Conservation (phyloP, 23 tunicate species). For the Clavelina lepadiformis region DNA sequence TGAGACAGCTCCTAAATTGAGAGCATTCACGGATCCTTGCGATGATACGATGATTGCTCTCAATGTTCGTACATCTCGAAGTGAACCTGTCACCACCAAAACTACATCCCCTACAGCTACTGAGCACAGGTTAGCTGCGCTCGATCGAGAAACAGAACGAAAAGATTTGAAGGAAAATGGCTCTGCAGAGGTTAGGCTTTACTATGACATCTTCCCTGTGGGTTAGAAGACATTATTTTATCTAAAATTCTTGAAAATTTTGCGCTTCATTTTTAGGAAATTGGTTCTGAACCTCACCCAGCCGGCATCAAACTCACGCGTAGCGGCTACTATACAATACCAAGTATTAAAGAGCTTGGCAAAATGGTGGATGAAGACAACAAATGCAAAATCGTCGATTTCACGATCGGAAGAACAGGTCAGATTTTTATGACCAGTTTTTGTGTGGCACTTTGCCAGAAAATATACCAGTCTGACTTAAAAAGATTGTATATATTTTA, state of each 20-base stretch:
- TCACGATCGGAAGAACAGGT: conserved; percentile 81
- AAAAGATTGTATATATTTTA: no score
- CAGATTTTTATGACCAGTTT: not conserved
- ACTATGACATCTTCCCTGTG: no score
- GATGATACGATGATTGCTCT: conserved; percentile 62
- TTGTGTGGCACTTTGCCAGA: not conserved
- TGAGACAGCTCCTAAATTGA: no score
- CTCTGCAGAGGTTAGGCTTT: no score
- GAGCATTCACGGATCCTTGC: no score
- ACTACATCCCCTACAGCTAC: conserved; percentile 12
- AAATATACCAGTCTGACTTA: no score
- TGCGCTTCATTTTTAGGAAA: no score
- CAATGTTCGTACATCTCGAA: conserved; percentile 21
- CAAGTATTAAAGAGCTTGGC: conserved; percentile 50
- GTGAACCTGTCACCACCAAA: not conserved
- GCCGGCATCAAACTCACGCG: conserved; percentile 65
- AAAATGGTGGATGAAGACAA: conserved; percentile 32
- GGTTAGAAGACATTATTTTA: no score
- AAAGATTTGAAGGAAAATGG: no score
- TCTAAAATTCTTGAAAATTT: no score
- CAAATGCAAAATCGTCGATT: conserved; percentile 57
- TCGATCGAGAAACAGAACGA: not conserved
- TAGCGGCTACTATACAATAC: conserved; percentile 83
- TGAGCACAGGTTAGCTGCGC: conserved; percentile 4
- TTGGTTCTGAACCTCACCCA: conserved; percentile 57